A percentile compares a stretch with the other conserved stretches of the same genome.
These are phyloP conservation scores for Syngnathus typhle DNA, from an alignment of 2,113 vertebrate species.

Conservation along the genomic window DNA sequence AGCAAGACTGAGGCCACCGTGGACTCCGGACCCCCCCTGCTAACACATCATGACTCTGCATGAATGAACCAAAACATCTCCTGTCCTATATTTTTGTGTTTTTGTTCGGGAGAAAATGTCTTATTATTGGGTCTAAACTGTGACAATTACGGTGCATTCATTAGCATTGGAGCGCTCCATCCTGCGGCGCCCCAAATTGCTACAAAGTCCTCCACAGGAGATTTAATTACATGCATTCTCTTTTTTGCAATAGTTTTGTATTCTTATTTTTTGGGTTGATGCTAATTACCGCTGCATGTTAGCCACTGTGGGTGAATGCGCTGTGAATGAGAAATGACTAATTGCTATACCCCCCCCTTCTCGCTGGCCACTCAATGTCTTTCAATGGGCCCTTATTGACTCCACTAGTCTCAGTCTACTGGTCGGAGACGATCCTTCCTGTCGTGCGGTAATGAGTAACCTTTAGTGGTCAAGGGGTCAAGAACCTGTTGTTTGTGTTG, in stretches of 20 bases:
- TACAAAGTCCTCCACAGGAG: constrained; percentile 24
- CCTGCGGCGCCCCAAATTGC: constrained; percentile 22
- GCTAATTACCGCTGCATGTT: constrained; percentile 9
- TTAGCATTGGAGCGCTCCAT: constrained; percentile 31
- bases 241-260: constrained; percentile 1
- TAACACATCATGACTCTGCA: constrained; percentile 31
- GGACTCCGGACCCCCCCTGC: constrained; percentile 41
- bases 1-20: constrained; percentile 29
- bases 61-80: constrained; percentile 35
- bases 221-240: constrained; percentile 10
- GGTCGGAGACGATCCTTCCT: constrained; percentile 33
- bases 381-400: constrained; percentile 45
- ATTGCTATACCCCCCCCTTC: constrained; percentile 33
- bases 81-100: not conserved
- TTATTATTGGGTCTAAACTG: constrained; percentile 26
- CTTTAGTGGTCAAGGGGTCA: constrained; percentile 51
- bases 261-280: not conserved
- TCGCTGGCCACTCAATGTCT: constrained; percentile 23
- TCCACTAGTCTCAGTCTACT: constrained; percentile 37
- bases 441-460: constrained; percentile 55
- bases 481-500: constrained; percentile 49
- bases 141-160: constrained; percentile 17
- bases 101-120: not conserved
- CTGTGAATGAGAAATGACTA: constrained; percentile 45
- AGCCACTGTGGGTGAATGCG: constrained; percentile 7